Percentiles rank a stretch among this genome's conserved stretches.
Evolutionary conservation across 2,888 invertebrate genomes (phyloP).

Genomic region (Agrotis ipsilon): DNA sequence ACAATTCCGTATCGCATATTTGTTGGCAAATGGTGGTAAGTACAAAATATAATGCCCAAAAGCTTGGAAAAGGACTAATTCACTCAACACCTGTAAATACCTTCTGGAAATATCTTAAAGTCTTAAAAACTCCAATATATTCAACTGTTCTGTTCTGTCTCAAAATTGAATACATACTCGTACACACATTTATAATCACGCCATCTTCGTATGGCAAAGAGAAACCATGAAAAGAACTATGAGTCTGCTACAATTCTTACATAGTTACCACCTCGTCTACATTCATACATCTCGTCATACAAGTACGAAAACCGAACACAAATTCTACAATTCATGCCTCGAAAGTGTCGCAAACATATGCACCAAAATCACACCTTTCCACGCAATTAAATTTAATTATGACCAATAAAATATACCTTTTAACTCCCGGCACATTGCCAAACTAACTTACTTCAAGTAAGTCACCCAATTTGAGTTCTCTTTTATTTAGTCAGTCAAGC

Average conservation of each 20-base stretch:
- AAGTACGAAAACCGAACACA: not conserved
- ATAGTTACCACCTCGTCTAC: no score
- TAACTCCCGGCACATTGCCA: slow-evolving; percentile 40
- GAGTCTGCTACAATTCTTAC: no score
- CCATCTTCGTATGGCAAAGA: no score
- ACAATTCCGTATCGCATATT: not conserved
- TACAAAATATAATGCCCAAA: not conserved
- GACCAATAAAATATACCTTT: slow-evolving; percentile 34
- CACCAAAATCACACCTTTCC: slow-evolving; percentile 30
- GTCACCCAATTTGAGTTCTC: slow-evolving; percentile 54
- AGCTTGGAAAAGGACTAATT: no score
- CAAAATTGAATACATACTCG: no score
- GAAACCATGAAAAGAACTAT: no score
- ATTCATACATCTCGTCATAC: no score
- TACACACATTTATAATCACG: no score
- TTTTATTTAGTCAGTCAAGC: slow-evolving; percentile 55
- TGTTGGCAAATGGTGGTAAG: not conserved
- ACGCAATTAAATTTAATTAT: slow-evolving; percentile 30
- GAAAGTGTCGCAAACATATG: not conserved
- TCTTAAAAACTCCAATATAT: no score
- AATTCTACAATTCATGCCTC: not conserved
- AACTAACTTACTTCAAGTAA: slow-evolving; percentile 42
- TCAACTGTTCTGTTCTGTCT: no score
- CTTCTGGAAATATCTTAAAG: no score
- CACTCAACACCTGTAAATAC: no score